phyloP scores from a whole-genome alignment of 2,113 vertebrate genomes.

The Lampris megalopsis region DNA sequence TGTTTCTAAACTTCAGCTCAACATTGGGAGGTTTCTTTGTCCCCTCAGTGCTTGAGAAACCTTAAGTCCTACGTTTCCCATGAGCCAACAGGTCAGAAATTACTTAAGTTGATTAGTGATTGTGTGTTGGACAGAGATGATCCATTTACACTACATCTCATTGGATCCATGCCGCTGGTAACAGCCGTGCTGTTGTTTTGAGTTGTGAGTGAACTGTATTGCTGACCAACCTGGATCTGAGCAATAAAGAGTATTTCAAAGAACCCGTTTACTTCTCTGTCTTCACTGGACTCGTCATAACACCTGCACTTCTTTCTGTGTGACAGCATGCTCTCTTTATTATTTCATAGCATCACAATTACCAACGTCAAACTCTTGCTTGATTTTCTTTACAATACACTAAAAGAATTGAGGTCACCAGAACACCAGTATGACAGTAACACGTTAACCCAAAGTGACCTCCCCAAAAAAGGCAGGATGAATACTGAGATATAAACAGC shows the following conservation, averaged over 20 bases:
- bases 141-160: conserved; percentile 47
- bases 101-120: conserved; percentile 67
- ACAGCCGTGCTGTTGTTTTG: conserved; percentile 78
- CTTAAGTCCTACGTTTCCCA: conserved; percentile 72
- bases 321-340: conserved; percentile 1
- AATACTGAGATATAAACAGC: background rate
- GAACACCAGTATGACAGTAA: background rate
- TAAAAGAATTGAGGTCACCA: conserved; percentile 2
- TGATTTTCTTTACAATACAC: background rate
- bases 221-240: conserved; percentile 85
- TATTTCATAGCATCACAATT: conserved; percentile 22
- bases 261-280: conserved; percentile 4
- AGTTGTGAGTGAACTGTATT: conserved; percentile 84
- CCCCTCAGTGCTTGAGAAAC: conserved; percentile 67
- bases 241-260: conserved; percentile 85
- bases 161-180: conserved; percentile 72
- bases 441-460: background rate
- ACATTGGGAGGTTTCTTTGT: conserved; percentile 71
- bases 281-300: background rate
- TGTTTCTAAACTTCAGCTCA: conserved; percentile 70
- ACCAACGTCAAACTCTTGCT: background rate
- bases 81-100: conserved; percentile 66
- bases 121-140: conserved; percentile 62
- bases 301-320: background rate
- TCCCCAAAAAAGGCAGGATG: background rate